These are phyloP conservation scores for Sinonovacula constricta DNA, from an alignment of 1,140 invertebrate genomes.

Conservation along the genomic window DNA sequence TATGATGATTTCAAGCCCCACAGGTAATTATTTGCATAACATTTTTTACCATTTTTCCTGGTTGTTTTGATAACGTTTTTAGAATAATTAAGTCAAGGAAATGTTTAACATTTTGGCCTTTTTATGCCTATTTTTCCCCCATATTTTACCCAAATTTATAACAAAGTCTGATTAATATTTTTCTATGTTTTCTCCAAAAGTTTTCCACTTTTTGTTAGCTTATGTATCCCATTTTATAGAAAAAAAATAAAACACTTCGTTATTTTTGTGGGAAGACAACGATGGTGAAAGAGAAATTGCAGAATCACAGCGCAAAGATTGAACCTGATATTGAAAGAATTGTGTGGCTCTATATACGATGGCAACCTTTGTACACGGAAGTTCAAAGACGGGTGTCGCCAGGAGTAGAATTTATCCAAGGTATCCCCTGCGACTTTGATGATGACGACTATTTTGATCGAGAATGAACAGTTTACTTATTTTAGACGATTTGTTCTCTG, in stretches of 20 bases:
- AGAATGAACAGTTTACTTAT: neutral
- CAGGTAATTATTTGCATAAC: neutral
- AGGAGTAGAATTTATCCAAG: slow-evolving; percentile 25
- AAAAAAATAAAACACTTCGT: too few species aligned
- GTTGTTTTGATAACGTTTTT: neutral
- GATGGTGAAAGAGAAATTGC: slow-evolving; percentile 1
- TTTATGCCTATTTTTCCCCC: neutral
- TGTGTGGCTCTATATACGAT: slow-evolving; percentile 34
- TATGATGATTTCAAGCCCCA: neutral
- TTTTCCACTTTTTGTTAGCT: neutral
- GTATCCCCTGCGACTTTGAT: slow-evolving; percentile 1
- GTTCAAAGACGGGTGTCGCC: slow-evolving; percentile 13
- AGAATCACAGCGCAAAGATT: slow-evolving; percentile 8
- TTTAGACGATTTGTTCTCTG: slow-evolving; percentile 14
- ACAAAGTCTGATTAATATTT: neutral
- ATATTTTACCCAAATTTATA: neutral
- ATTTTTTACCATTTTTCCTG: too few species aligned
- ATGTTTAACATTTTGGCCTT: neutral
- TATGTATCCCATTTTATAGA: neutral
- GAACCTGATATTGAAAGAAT: slow-evolving; percentile 8
- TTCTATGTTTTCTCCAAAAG: neutral
- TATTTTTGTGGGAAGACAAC: slow-evolving; percentile 22
- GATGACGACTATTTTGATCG: neutral
- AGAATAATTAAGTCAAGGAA: neutral
- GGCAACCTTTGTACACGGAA: slow-evolving; percentile 31